These are phyloP conservation scores for Copidosoma floridanum DNA, from an alignment of 1,140 invertebrate species.

Conservation along the genomic window DNA sequence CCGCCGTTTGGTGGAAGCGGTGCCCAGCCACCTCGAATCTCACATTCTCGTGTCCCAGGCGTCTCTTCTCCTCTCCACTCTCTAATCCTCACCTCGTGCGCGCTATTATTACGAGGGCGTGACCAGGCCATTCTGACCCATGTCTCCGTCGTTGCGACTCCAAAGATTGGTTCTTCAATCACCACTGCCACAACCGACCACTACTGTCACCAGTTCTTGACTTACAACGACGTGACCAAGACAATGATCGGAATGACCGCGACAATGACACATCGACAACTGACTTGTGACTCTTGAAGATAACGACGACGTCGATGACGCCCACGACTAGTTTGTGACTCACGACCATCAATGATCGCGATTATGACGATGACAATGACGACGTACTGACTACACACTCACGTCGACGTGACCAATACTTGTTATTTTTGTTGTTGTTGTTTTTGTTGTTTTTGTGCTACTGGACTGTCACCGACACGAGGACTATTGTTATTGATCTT, in stretches of 20 bases:
- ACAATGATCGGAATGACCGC: not conserved
- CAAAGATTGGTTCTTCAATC: too few relatives aligned
- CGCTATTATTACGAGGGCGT: not conserved
- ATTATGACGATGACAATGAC: too few relatives aligned
- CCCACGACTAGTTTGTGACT: too few relatives aligned
- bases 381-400: too few relatives aligned
- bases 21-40: not conserved
- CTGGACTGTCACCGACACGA: too few relatives aligned
- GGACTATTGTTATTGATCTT: too few relatives aligned
- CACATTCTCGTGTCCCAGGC: conserved; percentile 3
- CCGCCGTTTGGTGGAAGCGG: not conserved
- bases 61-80: not conserved
- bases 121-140: not conserved
- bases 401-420: not conserved
- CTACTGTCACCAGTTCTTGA: not conserved
- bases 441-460: too few relatives aligned
- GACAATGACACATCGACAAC: too few relatives aligned
- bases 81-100: not conserved
- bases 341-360: too few relatives aligned
- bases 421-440: not conserved
- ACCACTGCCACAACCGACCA: conserved; percentile 13
- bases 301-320: too few relatives aligned
- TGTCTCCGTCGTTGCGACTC: conserved; percentile 9
- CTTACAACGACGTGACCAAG: too few relatives aligned
- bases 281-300: too few relatives aligned